Conservation (phyloP, 2,113 vertebrate species). For the Numenius arquata region DNA sequence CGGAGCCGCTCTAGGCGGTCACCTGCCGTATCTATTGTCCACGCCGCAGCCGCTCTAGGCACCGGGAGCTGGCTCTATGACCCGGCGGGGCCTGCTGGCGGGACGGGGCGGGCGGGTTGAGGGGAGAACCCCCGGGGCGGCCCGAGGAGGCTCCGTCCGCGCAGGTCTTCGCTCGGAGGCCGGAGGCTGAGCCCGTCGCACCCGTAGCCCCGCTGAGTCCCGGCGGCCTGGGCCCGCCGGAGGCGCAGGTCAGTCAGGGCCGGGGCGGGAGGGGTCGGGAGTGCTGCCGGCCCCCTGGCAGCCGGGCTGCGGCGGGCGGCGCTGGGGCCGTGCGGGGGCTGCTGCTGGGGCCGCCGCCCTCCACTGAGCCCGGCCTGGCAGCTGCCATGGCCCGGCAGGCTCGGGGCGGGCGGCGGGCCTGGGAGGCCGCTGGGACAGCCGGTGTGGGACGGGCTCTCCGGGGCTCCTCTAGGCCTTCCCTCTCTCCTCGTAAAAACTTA, state of each 20-base stretch:
- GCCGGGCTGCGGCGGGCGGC: neutral
- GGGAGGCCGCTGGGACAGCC: too few species aligned
- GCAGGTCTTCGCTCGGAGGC: neutral
- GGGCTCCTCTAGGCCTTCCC: accelerated
- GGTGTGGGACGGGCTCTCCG: accelerated
- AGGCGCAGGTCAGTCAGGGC: constrained; percentile 1
- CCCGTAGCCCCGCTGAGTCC: neutral
- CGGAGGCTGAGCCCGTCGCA: neutral
- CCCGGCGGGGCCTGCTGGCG: accelerated
- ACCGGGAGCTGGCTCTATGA: neutral
- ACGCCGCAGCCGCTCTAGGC: neutral
- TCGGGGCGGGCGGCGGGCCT: neutral
- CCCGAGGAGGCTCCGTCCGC: neutral
- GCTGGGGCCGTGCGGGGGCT: too few species aligned
- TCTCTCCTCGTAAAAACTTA: accelerated
- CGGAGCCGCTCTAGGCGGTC: neutral
- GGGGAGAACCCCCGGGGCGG: too few species aligned
- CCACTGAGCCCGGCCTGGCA: too few species aligned
- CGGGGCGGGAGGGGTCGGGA: neutral
- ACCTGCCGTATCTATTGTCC: accelerated
- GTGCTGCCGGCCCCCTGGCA: too few species aligned
- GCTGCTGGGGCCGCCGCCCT: neutral
- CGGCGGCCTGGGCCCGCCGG: neutral
- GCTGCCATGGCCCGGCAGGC: neutral
- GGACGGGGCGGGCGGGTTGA: too few species aligned